Evolutionary conservation across 2,888 invertebrate genomes (phyloP).

Genomic region (Eristalinus sepulchralis): DNA sequence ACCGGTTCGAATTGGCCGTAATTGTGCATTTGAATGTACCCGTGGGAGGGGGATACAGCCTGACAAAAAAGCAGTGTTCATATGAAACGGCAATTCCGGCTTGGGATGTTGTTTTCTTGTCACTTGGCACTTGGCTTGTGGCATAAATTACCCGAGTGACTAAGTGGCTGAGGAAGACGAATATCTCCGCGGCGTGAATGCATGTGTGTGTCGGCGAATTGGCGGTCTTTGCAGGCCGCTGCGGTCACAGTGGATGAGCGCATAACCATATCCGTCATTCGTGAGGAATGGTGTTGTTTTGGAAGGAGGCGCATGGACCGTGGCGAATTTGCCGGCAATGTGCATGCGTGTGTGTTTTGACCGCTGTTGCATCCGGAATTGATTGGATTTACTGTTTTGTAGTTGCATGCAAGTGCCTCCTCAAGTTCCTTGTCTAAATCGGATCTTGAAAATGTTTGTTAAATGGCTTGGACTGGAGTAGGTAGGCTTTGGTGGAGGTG

Average conservation of each 20-base stretch:
- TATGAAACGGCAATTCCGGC: slow-evolving; percentile 57
- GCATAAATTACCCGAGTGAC: slow-evolving; percentile 53
- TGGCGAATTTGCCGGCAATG: slow-evolving; percentile 25
- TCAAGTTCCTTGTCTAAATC: neutral
- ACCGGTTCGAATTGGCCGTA: slow-evolving; percentile 59
- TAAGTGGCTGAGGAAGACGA: neutral
- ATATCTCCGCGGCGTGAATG: no score
- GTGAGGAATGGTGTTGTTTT: slow-evolving; percentile 14
- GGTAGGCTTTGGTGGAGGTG: neutral
- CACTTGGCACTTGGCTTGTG: slow-evolving; percentile 14
- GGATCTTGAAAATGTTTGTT: neutral
- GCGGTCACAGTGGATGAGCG: slow-evolving; percentile 53
- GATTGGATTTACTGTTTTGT: neutral
- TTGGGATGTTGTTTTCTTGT: slow-evolving; percentile 45
- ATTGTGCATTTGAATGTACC: slow-evolving; percentile 47
- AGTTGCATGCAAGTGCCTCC: neutral
- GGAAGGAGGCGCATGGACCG: neutral
- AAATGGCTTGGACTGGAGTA: neutral
- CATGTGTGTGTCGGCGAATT: neutral
- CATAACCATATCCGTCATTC: slow-evolving; percentile 37
- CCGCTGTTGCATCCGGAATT: slow-evolving; percentile 40
- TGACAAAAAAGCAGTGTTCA: slow-evolving; percentile 1
- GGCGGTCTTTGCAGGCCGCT: slow-evolving; percentile 26
- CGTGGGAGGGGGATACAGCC: neutral
- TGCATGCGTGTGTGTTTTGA: slow-evolving; percentile 34